Evolutionary conservation across 23 tunicate genomes (phyloP).

Genomic region (Aplidium turbinatum): DNA sequence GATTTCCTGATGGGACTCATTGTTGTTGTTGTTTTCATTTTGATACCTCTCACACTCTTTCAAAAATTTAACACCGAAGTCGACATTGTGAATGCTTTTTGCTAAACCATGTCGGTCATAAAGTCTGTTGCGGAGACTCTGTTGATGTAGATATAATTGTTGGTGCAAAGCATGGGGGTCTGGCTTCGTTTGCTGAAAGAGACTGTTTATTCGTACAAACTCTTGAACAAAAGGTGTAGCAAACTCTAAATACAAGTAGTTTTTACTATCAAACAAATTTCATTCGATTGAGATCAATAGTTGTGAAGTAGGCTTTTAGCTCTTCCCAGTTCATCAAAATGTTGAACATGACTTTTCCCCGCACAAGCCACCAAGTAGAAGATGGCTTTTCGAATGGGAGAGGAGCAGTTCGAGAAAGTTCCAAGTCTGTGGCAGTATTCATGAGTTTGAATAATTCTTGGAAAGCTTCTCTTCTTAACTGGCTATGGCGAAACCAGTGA

Average conservation of each 20-base stretch:
- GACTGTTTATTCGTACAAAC: slow-evolving; percentile 23
- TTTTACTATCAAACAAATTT: slow-evolving; percentile 25
- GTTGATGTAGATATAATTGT: slow-evolving; percentile 6
- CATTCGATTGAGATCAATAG: slow-evolving; percentile 5
- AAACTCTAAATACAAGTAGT: slow-evolving; percentile 40
- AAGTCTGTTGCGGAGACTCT: slow-evolving; percentile 6
- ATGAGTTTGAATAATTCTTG: slow-evolving; percentile 17
- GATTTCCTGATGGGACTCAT: neutral
- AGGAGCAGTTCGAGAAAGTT: slow-evolving; percentile 15
- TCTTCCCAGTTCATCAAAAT: slow-evolving; percentile 35
- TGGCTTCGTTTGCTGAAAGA: slow-evolving; percentile 10
- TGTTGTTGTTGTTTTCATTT: neutral
- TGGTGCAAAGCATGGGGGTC: slow-evolving; percentile 16
- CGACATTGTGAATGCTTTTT: slow-evolving; percentile 14
- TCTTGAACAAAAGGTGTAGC: slow-evolving; percentile 37
- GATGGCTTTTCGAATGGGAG: slow-evolving; percentile 39
- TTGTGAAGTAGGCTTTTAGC: slow-evolving; percentile 17
- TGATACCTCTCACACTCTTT: slow-evolving; percentile 1
- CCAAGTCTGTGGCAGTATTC: slow-evolving; percentile 28
- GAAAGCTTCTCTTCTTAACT: slow-evolving; percentile 21
- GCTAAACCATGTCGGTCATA: neutral
- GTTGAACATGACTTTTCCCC: slow-evolving; percentile 34
- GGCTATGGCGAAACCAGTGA: slow-evolving; percentile 44
- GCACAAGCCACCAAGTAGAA: slow-evolving; percentile 26
- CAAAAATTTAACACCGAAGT: slow-evolving; percentile 32